Conservation (phyloP, 2,797 vertebrate species). For the Dryobates pubescens region DNA sequence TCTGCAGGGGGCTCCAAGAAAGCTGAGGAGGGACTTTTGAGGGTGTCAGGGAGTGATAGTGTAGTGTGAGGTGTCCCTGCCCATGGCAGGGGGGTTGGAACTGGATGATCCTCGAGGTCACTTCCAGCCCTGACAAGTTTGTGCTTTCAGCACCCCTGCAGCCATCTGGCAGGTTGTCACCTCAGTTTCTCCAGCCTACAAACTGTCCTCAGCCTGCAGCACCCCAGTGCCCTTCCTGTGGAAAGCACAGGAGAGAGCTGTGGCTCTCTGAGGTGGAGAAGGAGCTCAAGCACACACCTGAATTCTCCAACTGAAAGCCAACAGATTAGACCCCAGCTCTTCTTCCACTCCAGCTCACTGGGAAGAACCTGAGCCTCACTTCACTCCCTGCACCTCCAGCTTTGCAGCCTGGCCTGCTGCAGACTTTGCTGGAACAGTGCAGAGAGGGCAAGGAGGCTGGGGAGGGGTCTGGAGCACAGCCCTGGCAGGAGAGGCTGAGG, state of each 20-base stretch:
- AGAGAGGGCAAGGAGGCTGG: too few relatives aligned
- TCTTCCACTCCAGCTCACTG: background rate
- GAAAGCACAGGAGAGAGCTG: background rate
- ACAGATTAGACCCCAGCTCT: background rate
- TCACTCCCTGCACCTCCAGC: background rate
- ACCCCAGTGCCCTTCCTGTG: background rate
- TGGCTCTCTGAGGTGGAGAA: background rate
- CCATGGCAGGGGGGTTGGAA: too few relatives aligned
- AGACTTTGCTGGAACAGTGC: background rate
- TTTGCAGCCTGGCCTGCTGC: background rate
- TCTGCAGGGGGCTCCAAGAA: too few relatives aligned
- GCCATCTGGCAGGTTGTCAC: background rate
- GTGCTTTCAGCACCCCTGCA: background rate
- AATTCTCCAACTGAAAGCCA: background rate
- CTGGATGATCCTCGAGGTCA: too few relatives aligned
- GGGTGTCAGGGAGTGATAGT: too few relatives aligned
- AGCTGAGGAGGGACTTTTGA: too few relatives aligned
- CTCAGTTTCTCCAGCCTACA: background rate
- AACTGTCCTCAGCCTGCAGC: background rate
- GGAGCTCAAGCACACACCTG: background rate
- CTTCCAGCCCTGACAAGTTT: too few relatives aligned
- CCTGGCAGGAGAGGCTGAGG: too few relatives aligned
- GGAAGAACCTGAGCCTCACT: background rate
- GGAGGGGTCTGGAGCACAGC: too few relatives aligned
- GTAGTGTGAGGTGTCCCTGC: too few relatives aligned